Percentiles rank a stretch among this genome's conserved stretches.
Conservation (phyloP, 2,113 vertebrate species). For the Malurus melanocephalus region DNA sequence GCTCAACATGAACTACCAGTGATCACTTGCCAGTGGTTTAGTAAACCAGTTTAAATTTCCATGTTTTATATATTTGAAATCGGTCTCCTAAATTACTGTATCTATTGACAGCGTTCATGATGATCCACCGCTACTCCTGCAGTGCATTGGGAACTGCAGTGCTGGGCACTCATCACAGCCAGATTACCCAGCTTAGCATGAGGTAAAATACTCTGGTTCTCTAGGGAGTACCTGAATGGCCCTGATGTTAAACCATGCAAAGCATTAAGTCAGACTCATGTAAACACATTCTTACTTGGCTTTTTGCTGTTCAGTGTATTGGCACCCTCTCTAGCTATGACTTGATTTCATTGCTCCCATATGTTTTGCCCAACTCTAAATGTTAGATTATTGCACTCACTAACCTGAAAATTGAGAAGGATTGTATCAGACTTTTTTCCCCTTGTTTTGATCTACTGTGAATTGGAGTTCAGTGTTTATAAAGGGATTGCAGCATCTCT, state of each 20-base stretch:
- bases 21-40: neutral
- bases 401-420: neutral
- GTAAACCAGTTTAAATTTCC: neutral
- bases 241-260: neutral
- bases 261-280: neutral
- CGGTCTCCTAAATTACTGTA: neutral
- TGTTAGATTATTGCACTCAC: neutral
- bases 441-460: neutral
- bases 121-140: neutral
- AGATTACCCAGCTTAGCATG: neutral
- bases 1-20: neutral
- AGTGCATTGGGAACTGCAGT: rapidly evolving
- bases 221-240: neutral
- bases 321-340: neutral
- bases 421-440: neutral
- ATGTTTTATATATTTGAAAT: neutral
- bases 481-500: neutral
- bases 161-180: neutral
- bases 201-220: neutral
- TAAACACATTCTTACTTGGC: neutral
- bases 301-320: neutral
- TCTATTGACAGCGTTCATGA: neutral
- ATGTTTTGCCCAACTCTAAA: neutral
- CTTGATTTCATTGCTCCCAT: neutral
- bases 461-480: neutral